A percentile compares a stretch with the other conserved stretches of the same genome.
Conservation (phyloP, 2,113 vertebrate genomes). For the Zapornia atra region DNA sequence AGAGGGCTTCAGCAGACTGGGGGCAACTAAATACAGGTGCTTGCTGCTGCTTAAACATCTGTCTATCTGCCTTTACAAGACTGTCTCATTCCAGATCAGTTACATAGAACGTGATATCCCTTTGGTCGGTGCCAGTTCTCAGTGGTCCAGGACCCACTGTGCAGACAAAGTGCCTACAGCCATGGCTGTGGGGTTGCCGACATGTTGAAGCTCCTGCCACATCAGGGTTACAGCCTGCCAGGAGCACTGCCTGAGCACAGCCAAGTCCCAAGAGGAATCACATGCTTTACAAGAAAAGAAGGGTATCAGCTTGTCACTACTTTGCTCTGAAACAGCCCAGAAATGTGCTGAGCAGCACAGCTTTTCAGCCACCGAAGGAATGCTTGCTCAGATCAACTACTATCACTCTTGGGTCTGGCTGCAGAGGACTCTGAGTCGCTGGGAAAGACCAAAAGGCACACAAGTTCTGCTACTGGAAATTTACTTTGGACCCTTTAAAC, state of each 20-base stretch:
- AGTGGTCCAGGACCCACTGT: neutral
- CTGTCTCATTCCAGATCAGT: neutral
- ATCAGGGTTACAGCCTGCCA: neutral
- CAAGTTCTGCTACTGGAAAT: neutral
- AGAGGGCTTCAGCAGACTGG: neutral
- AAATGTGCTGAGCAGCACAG: neutral
- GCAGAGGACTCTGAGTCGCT: neutral
- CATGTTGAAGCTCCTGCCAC: neutral
- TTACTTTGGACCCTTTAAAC: neutral
- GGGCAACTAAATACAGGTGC: neutral
- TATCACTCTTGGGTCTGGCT: neutral
- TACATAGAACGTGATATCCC: neutral
- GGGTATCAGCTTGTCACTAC: neutral
- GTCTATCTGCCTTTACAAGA: neutral
- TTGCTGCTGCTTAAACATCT: neutral
- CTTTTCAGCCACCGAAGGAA: neutral
- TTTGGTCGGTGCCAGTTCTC: neutral
- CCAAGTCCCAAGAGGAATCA: neutral
- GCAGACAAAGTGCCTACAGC: neutral
- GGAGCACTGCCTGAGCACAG: neutral
- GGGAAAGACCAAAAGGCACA: neutral
- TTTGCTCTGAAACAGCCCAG: neutral
- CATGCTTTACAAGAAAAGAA: neutral
- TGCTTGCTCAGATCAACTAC: neutral
- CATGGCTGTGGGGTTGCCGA: fast-evolving